Conservation (phyloP, 2,797 vertebrate genomes). For the Sebastes elongatus region DNA sequence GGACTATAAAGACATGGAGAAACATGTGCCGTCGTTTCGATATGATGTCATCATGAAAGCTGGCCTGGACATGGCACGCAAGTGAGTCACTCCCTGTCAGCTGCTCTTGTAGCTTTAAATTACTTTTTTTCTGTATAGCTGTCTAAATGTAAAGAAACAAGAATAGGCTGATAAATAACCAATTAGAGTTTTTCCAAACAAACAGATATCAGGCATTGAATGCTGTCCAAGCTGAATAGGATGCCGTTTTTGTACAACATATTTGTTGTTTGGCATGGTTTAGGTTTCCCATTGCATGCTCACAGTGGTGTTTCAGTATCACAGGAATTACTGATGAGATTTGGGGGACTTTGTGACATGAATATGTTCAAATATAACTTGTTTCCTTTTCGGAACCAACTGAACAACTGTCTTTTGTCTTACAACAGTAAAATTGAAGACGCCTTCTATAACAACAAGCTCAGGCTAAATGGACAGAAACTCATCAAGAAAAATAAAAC, state of each 20-base stretch:
- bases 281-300: not conserved
- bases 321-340: not conserved
- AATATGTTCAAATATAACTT: not conserved
- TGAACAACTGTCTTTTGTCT: slow-evolving; percentile 2
- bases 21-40: slow-evolving; percentile 88
- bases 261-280: not conserved
- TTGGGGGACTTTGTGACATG: not conserved
- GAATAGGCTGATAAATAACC: not conserved
- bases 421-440: slow-evolving; percentile 92
- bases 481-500: slow-evolving; percentile 96
- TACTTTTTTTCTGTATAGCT: not conserved
- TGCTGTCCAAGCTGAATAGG: not conserved
- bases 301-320: not conserved
- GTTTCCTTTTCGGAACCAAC: not conserved
- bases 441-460: slow-evolving; percentile 91
- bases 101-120: not conserved
- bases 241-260: not conserved
- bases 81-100: slow-evolving; percentile 84
- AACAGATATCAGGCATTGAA: not conserved
- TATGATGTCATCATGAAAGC: slow-evolving; percentile 91
- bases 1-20: slow-evolving; percentile 93
- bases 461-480: slow-evolving; percentile 93
- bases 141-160: not conserved
- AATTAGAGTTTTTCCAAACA: not conserved
- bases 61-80: slow-evolving; percentile 90